Conservation (phyloP, 2,888 invertebrate species). For the Orgyia antiqua region DNA sequence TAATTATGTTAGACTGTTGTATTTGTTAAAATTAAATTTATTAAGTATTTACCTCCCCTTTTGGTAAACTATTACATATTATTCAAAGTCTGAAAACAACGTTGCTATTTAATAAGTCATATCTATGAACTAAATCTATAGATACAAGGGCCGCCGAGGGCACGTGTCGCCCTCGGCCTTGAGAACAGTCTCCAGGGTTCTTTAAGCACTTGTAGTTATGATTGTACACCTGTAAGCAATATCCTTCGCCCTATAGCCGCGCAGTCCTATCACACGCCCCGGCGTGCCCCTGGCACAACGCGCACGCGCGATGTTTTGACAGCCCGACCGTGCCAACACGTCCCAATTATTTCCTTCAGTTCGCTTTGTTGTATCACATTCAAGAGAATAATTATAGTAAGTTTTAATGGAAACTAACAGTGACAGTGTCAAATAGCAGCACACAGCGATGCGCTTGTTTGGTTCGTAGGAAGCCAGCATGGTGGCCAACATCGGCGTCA, state of each 20-base stretch:
- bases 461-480: conserved; percentile 46
- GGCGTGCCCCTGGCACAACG: conserved; percentile 52
- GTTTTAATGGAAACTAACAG: conserved; percentile 2
- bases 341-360: conserved; percentile 47
- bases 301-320: conserved; percentile 63
- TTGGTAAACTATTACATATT: no score
- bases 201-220: conserved; percentile 18
- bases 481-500: conserved; percentile 66
- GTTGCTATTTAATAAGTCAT: conserved; percentile 1
- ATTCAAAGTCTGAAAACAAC: background rate
- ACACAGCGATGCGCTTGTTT: conserved; percentile 34
- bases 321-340: conserved; percentile 58
- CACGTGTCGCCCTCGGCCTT: conserved; percentile 62
- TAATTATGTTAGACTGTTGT: no score
- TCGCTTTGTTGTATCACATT: conserved; percentile 37
- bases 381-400: conserved; percentile 12
- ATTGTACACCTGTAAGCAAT: conserved; percentile 33
- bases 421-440: conserved; percentile 7
- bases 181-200: conserved; percentile 33
- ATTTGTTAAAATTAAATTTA: no score
- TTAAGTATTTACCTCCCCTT: no score
- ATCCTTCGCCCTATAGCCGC: conserved; percentile 60
- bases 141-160: conserved; percentile 29
- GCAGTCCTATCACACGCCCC: conserved; percentile 57
- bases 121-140: conserved; percentile 11